Conservation (phyloP, 92 coral and sea anemone species). For the Heliopora coerulea region DNA sequence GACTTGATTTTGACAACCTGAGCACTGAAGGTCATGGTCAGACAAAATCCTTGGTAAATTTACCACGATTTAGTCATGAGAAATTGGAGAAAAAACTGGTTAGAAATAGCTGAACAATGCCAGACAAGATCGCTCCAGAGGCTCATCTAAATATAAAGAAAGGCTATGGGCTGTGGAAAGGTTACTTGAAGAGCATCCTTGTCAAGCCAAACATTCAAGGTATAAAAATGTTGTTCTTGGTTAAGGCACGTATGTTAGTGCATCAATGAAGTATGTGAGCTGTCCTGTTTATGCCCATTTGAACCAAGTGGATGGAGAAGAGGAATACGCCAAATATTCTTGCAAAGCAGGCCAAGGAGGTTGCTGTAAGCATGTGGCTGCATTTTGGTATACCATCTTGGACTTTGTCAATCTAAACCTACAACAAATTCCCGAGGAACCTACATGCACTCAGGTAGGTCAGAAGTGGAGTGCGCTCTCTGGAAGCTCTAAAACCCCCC, state of each 20-base stretch:
- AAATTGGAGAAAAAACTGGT: too few species aligned
- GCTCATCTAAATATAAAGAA: too few species aligned
- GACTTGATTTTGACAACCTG: too few species aligned
- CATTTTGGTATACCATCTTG: slow-evolving; percentile 48
- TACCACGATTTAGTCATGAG: too few species aligned
- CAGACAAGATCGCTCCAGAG: too few species aligned
- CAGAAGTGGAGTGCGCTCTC: slow-evolving; percentile 65
- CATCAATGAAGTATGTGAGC: slow-evolving; percentile 45
- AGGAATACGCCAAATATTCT: slow-evolving; percentile 46
- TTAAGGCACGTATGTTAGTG: slow-evolving; percentile 47
- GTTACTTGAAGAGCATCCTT: slow-evolving; percentile 27
- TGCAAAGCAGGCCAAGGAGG: slow-evolving; percentile 62
- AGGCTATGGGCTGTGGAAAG: too few species aligned
- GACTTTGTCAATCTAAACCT: slow-evolving; percentile 53
- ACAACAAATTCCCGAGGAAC: slow-evolving; percentile 46
- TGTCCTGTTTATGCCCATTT: slow-evolving; percentile 52
- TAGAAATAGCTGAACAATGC: too few species aligned
- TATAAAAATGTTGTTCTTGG: slow-evolving; percentile 22
- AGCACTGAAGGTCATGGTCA: too few species aligned
- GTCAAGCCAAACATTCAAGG: slow-evolving; percentile 30
- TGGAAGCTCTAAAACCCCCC: slow-evolving; percentile 39
- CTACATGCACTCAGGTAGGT: slow-evolving; percentile 53
- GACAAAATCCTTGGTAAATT: too few species aligned
- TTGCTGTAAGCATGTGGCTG: slow-evolving; percentile 58
- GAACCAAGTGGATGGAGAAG: slow-evolving; percentile 43